Conservation (phyloP, 2,797 vertebrate genomes). For the Phrynocephalus vlangalii region DNA sequence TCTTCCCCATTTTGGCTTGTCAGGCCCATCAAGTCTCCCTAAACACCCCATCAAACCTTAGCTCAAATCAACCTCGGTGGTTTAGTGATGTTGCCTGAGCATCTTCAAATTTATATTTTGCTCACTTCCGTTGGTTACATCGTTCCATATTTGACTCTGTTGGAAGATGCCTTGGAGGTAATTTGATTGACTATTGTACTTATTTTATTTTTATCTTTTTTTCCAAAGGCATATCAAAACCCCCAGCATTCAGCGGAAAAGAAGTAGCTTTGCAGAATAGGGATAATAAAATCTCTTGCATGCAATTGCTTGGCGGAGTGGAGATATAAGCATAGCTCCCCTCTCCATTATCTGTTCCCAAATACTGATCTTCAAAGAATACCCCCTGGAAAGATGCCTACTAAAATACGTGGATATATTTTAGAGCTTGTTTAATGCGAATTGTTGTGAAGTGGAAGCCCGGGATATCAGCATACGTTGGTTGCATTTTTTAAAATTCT, state of each 20-base stretch:
- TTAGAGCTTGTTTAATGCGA: background rate
- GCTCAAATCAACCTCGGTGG: too few relatives aligned
- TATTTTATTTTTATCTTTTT: background rate
- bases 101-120: too few relatives aligned
- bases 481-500: background rate
- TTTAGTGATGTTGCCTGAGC: too few relatives aligned
- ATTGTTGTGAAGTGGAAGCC: background rate
- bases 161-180: background rate
- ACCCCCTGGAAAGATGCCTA: background rate
- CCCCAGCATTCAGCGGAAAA: background rate
- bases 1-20: too few relatives aligned
- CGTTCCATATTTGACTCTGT: too few relatives aligned
- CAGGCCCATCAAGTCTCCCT: too few relatives aligned
- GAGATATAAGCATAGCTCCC: background rate
- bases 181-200: background rate
- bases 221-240: background rate
- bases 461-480: background rate
- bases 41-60: too few relatives aligned
- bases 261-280: constrained; percentile 16
- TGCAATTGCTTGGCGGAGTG: background rate
- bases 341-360: background rate
- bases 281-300: constrained; percentile 34
- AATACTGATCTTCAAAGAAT: constrained; percentile 14
- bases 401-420: background rate
- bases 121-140: too few relatives aligned